Percentiles rank a stretch among this genome's conserved stretches.
Conservation (phyloP, 2,113 vertebrate species). For the Elachura formosa region DNA sequence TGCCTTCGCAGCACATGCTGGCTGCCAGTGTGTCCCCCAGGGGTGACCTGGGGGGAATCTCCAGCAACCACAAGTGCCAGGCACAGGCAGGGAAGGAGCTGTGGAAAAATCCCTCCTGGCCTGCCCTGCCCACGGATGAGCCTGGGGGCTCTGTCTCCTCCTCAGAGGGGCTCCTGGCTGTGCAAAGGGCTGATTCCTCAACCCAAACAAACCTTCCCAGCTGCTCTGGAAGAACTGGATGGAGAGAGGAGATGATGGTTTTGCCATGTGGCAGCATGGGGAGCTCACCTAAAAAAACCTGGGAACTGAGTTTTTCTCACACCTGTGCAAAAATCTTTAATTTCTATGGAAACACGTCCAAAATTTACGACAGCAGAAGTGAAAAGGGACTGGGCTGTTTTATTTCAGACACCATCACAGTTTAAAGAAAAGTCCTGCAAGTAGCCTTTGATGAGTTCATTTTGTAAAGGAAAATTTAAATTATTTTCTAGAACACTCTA, state of each 20-base stretch:
- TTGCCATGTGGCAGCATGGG: neutral
- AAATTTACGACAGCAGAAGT: neutral
- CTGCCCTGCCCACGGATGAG: neutral
- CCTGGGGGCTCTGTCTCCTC: neutral
- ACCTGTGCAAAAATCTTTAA: neutral
- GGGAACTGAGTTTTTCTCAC: neutral
- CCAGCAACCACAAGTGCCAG: neutral
- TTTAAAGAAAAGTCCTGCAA: neutral
- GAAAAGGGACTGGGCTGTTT: neutral
- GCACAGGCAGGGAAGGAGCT: neutral
- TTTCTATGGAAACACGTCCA: neutral
- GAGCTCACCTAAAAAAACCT: neutral
- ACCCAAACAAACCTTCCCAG: neutral
- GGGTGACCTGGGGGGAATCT: conserved; percentile 31
- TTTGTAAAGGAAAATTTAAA: neutral
- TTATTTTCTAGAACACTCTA: neutral
- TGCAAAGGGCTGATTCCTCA: neutral
- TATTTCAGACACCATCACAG: neutral
- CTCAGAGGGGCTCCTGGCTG: neutral
- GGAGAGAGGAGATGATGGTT: neutral
- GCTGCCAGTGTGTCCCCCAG: conserved; percentile 37
- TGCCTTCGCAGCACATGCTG: conserved; percentile 21
- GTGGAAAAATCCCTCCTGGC: neutral
- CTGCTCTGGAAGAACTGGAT: neutral
- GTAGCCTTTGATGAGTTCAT: neutral